A percentile compares a stretch with the other conserved stretches of the same genome.
phyloP scores from a whole-genome alignment of 2,113 vertebrate species.

The Lycocorax pyrrhopterus region DNA sequence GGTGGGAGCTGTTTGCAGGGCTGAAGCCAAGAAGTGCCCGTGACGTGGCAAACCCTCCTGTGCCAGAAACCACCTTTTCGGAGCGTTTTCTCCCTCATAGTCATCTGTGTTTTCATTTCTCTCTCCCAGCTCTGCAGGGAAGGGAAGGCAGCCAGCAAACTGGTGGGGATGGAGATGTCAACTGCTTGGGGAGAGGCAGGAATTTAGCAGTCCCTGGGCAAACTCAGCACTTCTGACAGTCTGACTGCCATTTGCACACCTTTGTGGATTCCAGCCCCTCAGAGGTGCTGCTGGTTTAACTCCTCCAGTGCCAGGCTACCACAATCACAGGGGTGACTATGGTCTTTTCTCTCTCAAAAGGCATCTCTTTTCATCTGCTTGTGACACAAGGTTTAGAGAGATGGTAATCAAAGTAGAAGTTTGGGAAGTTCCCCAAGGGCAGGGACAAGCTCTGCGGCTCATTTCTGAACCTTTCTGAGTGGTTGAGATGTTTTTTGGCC shows the following conservation, averaged over 20 bases:
- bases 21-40: neutral
- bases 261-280: neutral
- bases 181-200: constrained; percentile 27
- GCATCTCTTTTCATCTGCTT: neutral
- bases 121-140: neutral
- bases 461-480: neutral
- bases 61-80: neutral
- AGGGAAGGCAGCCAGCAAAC: constrained; percentile 12
- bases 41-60: neutral
- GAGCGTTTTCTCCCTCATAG: neutral
- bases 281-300: neutral
- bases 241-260: neutral
- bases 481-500: neutral
- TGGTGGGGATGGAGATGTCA: constrained; percentile 12
- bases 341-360: neutral
- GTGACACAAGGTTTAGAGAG: neutral
- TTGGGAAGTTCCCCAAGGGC: neutral
- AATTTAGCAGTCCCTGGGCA: constrained; percentile 60
- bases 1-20: neutral
- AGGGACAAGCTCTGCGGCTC: neutral
- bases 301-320: neutral
- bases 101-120: constrained; percentile 20
- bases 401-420: neutral
- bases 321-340: fast-evolving
- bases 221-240: neutral